Evolutionary conservation across 2,888 invertebrate species (phyloP), one percentile per base, ranked within the genome.

Genomic region (Melieria omissa): DNA sequence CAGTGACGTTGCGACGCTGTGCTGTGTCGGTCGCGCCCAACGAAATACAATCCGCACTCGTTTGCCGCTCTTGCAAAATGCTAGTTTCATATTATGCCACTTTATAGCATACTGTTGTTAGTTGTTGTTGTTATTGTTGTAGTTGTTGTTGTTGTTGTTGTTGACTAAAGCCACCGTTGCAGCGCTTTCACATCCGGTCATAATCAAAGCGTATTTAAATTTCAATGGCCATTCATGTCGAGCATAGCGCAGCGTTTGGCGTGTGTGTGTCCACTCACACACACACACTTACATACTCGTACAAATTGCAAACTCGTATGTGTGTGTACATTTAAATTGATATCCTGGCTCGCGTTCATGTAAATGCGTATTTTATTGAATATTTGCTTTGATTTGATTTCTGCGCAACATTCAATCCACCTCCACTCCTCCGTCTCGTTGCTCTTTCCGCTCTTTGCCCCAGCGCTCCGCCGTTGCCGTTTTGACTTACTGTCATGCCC

Each of bases 191-290:
- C 55, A 69, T 52, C 69, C 62, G 61, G 62, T 62, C 62, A 55
- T 69, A 46, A 62, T 45, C 63, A 52, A 69, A 69, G 69, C 63
- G 69, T 69, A 69, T 69, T 69, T 69, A 69, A 69, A 62, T 69
- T 69, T 63, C 52, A 69, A 69, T 63, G 46, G 63, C 67, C 67
- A 67, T 67, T 58, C 67, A 67, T 67, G 67, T 67, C 61, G 60
- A 60, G 60, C 67, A 67, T 67, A 61, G 67, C 61, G 42, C 67
- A 61, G 46, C 60, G 67, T 61, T 29, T 29, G 29, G 60, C 60
- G 61, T 67, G 67, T 16, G 60, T 49, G 49, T 44, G 67, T 58
- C 67, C 67, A 67, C 49, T 67, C 61, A 44, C 29, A 29, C 60
- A 60, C n/a, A 14, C 16, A 16, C 29, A 29, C 29, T 29, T 29